A percentile compares a stretch with the other conserved stretches of the same genome.
These are phyloP conservation scores for Hyphantria cunea DNA, from an alignment of 1,140 invertebrate species.

Conservation along the genomic window DNA sequence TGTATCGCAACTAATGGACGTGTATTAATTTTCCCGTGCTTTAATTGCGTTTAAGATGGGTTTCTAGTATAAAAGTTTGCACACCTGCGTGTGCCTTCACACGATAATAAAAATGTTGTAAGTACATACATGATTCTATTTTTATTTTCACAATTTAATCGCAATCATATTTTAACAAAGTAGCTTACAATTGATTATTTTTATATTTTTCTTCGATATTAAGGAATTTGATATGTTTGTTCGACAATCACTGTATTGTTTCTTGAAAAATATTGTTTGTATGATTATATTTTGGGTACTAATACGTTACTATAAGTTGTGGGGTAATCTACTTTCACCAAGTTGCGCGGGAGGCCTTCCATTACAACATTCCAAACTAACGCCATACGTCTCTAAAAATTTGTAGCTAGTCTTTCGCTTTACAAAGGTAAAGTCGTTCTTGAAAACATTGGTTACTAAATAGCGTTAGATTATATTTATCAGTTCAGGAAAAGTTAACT, in stretches of 20 bases:
- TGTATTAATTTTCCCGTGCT: constrained; percentile 65
- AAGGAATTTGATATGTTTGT: no score
- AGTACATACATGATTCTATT: constrained; percentile 50
- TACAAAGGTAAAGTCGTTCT: no score
- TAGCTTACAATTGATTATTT: no score
- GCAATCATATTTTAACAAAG: no score
- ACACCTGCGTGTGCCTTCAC: constrained; percentile 73
- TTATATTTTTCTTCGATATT: no score
- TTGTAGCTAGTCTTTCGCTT: not conserved
- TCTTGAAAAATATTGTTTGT: no score
- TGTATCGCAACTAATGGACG: constrained; percentile 63
- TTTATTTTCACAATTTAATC: no score
- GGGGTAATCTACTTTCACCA: constrained; percentile 34
- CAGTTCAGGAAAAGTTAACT: not conserved
- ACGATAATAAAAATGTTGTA: constrained; percentile 73
- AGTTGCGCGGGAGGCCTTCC: constrained; percentile 24
- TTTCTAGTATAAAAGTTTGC: constrained; percentile 74
- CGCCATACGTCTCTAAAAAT: not conserved
- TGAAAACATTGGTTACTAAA: not conserved
- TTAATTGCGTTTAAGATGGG: constrained; percentile 68
- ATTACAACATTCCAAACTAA: constrained; percentile 20
- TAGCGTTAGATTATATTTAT: not conserved
- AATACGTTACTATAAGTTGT: no score
- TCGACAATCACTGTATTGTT: no score
- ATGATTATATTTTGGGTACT: no score